phyloP scores from a whole-genome alignment of 1,140 invertebrate species.

The Platyscapa corneri region DNA sequence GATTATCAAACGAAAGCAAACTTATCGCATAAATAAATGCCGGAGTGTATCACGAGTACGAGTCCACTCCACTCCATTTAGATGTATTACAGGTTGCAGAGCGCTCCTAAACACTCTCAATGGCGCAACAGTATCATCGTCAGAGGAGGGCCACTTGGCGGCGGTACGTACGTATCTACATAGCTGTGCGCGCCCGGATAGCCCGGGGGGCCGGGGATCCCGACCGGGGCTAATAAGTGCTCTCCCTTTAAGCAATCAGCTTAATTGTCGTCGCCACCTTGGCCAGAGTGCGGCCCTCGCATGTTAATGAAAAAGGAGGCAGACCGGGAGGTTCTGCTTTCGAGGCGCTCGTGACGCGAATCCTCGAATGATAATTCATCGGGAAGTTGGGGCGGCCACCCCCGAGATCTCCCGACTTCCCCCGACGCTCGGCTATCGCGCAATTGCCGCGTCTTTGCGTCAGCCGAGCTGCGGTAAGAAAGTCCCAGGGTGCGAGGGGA shows the following conservation, averaged over 20 bases:
- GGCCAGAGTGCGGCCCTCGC: slow-evolving; percentile 34
- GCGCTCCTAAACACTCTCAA: slow-evolving; percentile 17
- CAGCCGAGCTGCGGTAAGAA: background rate
- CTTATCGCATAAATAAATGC: background rate
- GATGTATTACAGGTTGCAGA: background rate
- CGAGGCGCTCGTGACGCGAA: slow-evolving; percentile 43
- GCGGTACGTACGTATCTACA: background rate
- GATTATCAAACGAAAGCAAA: background rate
- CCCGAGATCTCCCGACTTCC: background rate
- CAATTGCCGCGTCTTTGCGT: slow-evolving; percentile 37
- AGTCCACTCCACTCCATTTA: background rate
- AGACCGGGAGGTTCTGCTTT: background rate
- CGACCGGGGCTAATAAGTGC: slow-evolving; percentile 44
- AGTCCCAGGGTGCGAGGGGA: background rate
- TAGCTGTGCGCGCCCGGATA: background rate
- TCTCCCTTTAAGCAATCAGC: slow-evolving; percentile 52
- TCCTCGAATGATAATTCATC: slow-evolving; percentile 50
- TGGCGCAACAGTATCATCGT: slow-evolving; percentile 24
- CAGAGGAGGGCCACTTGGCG: slow-evolving; percentile 31
- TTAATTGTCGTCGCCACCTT: slow-evolving; percentile 51
- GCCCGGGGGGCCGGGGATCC: background rate
- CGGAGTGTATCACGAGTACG: background rate
- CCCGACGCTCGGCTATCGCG: background rate
- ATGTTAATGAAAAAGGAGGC: slow-evolving; percentile 46
- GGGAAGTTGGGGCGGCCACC: slow-evolving; percentile 33